These are phyloP conservation scores for Phenganax subtilis DNA, from an alignment of 92 coral and sea anemone species.

Conservation along the genomic window DNA sequence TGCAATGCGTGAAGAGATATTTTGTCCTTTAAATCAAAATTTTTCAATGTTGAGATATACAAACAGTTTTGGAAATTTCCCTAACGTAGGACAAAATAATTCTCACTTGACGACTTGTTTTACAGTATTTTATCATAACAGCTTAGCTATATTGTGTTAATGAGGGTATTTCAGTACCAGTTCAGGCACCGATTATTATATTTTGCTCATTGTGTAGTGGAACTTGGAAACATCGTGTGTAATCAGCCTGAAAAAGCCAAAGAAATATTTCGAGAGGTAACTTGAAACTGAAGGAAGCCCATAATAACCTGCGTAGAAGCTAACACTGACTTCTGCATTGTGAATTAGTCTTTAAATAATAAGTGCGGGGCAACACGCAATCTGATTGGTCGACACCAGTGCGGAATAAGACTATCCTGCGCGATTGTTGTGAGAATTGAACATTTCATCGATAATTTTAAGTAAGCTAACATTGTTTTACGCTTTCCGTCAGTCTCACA, in stretches of 20 bases:
- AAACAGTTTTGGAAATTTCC: too few species aligned
- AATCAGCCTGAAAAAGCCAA: constrained; percentile 57
- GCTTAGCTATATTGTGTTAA: not conserved
- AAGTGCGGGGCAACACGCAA: too few species aligned
- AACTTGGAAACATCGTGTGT: constrained; percentile 69
- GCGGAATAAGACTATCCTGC: too few species aligned
- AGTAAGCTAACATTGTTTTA: too few species aligned
- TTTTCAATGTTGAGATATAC: too few species aligned
- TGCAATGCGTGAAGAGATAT: not conserved
- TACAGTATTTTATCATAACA: too few species aligned
- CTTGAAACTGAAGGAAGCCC: not conserved
- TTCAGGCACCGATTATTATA: not conserved
- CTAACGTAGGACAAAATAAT: too few species aligned
- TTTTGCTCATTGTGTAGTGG: constrained; percentile 47
- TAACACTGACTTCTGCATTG: not conserved
- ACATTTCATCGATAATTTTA: too few species aligned
- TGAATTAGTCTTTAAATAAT: too few species aligned
- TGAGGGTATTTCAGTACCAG: not conserved
- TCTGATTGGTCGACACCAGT: too few species aligned
- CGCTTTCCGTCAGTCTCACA: not conserved
- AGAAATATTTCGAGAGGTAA: constrained; percentile 75
- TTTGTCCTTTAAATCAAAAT: not conserved
- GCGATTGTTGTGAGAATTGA: too few species aligned
- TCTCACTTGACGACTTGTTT: too few species aligned
- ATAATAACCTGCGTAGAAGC: not conserved